Evolutionary conservation across 2,888 invertebrate species (phyloP).

Genomic region (Agrilus mali): DNA sequence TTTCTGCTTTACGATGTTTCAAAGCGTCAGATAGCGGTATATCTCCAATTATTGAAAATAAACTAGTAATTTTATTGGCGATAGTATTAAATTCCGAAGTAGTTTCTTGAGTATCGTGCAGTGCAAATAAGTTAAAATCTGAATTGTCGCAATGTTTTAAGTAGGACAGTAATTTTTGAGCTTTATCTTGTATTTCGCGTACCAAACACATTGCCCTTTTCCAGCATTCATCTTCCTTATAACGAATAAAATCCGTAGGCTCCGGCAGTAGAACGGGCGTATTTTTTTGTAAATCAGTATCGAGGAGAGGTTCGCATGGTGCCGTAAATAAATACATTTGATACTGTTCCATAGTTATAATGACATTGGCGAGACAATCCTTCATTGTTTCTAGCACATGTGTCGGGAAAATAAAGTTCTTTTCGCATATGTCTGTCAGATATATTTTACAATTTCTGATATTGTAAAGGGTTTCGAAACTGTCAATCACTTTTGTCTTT

Average conservation of each 20-base stretch:
- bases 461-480: conserved; percentile 43
- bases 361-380: conserved; percentile 38
- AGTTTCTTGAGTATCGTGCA: too few species aligned
- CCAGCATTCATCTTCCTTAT: conserved; percentile 25
- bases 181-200: conserved; percentile 10
- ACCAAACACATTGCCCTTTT: conserved; percentile 16
- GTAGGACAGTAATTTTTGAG: conserved; percentile 15
- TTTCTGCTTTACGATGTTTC: too few species aligned
- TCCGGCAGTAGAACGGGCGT: conserved; percentile 21
- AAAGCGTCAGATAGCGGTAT: too few species aligned
- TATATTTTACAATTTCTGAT: conserved; percentile 39
- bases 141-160: conserved; percentile 18
- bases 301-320: conserved; percentile 32
- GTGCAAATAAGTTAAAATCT: too few species aligned
- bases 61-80: too few species aligned
- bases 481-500: conserved; percentile 46
- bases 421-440: conserved; percentile 23
- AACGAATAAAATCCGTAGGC: conserved; percentile 18
- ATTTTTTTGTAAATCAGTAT: conserved; percentile 17
- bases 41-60: too few species aligned
- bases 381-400: conserved; percentile 34
- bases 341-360: conserved; percentile 54
- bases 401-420: conserved; percentile 17
- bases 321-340: conserved; percentile 50
- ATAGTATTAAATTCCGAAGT: too few species aligned